Percentiles rank a stretch among this genome's conserved stretches.
These are phyloP conservation scores for Eupithecia subfuscata DNA, from an alignment of 2,888 invertebrate species.

Conservation along the genomic window DNA sequence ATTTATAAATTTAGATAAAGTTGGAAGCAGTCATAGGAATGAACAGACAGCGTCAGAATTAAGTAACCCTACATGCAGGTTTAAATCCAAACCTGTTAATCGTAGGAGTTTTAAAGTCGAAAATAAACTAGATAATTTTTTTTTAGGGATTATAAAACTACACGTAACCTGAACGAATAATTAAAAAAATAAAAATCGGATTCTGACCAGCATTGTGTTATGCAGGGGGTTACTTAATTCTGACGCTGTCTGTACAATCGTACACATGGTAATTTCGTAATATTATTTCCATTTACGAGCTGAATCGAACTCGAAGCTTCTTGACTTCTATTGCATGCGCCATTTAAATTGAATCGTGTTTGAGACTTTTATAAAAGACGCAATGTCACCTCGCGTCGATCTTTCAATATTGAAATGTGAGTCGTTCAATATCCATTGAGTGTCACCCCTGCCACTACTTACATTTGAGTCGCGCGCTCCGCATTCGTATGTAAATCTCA, in stretches of 20 bases:
- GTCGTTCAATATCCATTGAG: constrained; percentile 8
- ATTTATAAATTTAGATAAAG: neutral
- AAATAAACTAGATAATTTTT: no score
- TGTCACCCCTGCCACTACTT: neutral
- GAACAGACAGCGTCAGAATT: no score
- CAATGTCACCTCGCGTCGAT: neutral
- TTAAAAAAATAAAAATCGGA: no score
- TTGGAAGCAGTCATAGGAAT: neutral
- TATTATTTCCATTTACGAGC: neutral
- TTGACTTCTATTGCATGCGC: neutral
- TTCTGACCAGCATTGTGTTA: no score
- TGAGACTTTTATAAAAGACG: neutral
- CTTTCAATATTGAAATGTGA: constrained; percentile 12
- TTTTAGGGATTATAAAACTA: no score
- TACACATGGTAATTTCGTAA: neutral
- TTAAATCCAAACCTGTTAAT: no score
- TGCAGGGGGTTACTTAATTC: no score
- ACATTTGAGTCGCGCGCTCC: neutral
- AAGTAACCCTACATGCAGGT: no score
- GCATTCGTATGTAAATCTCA: constrained; percentile 12
- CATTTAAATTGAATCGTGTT: neutral
- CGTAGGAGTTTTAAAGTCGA: no score
- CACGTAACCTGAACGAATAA: no score
- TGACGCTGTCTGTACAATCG: no score
- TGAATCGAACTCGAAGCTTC: neutral